phyloP scores from a whole-genome alignment of 1,140 invertebrate species.

The Sitodiplosis mosellana region DNA sequence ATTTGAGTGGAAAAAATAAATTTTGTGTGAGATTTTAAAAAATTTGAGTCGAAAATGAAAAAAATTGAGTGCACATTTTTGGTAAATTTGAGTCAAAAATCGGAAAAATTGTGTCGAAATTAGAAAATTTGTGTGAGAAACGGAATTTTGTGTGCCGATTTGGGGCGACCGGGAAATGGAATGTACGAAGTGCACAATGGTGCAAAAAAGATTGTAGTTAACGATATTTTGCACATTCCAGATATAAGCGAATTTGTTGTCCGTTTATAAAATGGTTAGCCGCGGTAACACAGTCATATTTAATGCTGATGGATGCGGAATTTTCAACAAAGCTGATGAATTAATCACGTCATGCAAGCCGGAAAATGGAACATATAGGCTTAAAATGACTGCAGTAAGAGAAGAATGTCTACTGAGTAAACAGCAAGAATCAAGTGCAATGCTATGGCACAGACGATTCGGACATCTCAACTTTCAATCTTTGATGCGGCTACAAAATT shows the following conservation, averaged over 20 bases:
- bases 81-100: no score
- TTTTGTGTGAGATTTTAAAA: no score
- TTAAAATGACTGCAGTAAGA: neutral
- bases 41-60: no score
- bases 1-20: no score
- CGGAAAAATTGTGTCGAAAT: no score
- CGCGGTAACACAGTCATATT: constrained; percentile 3
- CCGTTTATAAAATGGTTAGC: constrained; percentile 2
- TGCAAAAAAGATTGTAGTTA: neutral
- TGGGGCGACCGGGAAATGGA: constrained; percentile 14
- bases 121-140: no score
- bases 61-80: no score
- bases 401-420: neutral
- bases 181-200: constrained; percentile 8
- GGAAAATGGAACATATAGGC: constrained; percentile 1
- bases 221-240: constrained; percentile 3
- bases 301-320: neutral
- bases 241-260: constrained; percentile 5
- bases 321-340: neutral
- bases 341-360: neutral
- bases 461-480: neutral
- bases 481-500: neutral
- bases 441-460: constrained; percentile 1
- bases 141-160: no score
- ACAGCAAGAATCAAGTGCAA: neutral